Percentiles rank a stretch among this genome's conserved stretches.
Evolutionary conservation across 2,113 vertebrate genomes (phyloP).

Genomic region (Speoplatyrhinus poulsoni): DNA sequence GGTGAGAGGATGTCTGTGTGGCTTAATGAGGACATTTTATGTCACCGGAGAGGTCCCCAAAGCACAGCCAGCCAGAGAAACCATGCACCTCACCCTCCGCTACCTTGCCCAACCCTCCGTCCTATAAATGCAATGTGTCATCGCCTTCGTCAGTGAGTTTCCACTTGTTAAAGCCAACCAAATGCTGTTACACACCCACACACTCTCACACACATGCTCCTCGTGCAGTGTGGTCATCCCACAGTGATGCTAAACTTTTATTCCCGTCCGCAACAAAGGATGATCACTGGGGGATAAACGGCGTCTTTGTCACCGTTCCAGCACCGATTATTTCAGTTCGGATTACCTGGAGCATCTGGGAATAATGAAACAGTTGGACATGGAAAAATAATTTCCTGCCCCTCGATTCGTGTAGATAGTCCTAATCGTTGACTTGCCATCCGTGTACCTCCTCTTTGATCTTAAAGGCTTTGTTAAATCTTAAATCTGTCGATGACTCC

Average conservation of each 20-base stretch:
- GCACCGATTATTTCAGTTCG: slow-evolving; percentile 55
- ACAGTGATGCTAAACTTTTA: slow-evolving; percentile 50
- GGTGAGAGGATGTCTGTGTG: slow-evolving; percentile 46
- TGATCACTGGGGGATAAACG: slow-evolving; percentile 45
- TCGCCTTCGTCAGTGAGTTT: slow-evolving; percentile 37
- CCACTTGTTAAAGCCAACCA: slow-evolving; percentile 24
- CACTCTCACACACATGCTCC: slow-evolving; percentile 6
- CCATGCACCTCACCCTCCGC: slow-evolving; percentile 5
- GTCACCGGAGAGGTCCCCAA: slow-evolving; percentile 35
- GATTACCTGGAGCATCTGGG: slow-evolving; percentile 73
- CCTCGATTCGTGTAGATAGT: slow-evolving; percentile 36
- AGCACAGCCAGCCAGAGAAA: slow-evolving; percentile 14
- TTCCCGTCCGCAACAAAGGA: slow-evolving; percentile 41
- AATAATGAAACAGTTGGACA: slow-evolving; percentile 67
- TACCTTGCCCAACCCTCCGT: background rate
- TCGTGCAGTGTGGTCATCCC: slow-evolving; percentile 46
- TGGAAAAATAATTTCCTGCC: slow-evolving; percentile 71
- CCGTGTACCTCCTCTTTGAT: slow-evolving; percentile 56
- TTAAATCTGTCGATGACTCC: background rate
- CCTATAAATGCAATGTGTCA: slow-evolving; percentile 42
- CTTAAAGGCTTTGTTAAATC: slow-evolving; percentile 67
- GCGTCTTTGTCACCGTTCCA: slow-evolving; percentile 52
- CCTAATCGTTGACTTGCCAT: slow-evolving; percentile 49
- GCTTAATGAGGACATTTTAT: slow-evolving; percentile 50
- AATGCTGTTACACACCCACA: slow-evolving; percentile 34